Base-by-base conservation (phyloP, 2,797 vertebrate species). In the Chlorospingus flavigularis region DNA sequence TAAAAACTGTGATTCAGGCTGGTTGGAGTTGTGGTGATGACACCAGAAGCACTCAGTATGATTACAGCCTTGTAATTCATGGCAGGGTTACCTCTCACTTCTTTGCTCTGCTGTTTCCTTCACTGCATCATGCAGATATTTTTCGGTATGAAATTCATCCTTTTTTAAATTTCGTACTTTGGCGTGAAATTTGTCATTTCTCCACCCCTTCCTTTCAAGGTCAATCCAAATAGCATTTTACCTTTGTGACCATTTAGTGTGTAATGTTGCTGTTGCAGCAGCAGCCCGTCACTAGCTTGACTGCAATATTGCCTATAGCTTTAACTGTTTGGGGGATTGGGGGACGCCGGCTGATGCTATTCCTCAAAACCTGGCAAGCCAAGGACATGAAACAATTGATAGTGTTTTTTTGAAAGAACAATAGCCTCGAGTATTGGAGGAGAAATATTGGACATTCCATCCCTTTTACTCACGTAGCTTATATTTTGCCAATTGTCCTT, bases 161-260 rank as follows among this genome's bases (percentile, higher is more conserved):
- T 65, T 82, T 78, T 73, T 18, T 0, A 23, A 58, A 70, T 89
- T 79, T 85, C 79, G 3, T 70, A 3, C 83, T 95, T 85, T 74
- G n/a, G n/a, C 65, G 42, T 45, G 35, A 39, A 90, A 75, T 95
- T 86, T 89, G 8, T 55, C 0, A 42, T 78, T 89, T 57, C 8
- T 93, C 93, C 4, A 28, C 10, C 37, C 40, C 3, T 84, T 74
- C 54, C 89, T 97, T 97, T 98, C 98, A 99, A 99, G 99, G 99
- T 99, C 98, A 97, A 98, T 98, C 98, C 97, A 98, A 98, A 98
- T 98, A 98, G 98, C 97, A 95, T 98, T 98, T 98, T 98, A 98
- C 98, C 98, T 98, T 97, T 97, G 98, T 97, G 96, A 97, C 97
- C 97, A 48, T 98, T 98, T 96, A 97, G 96, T 95, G 95, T 96